phyloP scores from a whole-genome alignment of 2,113 vertebrate species.

The Athene cunicularia region DNA sequence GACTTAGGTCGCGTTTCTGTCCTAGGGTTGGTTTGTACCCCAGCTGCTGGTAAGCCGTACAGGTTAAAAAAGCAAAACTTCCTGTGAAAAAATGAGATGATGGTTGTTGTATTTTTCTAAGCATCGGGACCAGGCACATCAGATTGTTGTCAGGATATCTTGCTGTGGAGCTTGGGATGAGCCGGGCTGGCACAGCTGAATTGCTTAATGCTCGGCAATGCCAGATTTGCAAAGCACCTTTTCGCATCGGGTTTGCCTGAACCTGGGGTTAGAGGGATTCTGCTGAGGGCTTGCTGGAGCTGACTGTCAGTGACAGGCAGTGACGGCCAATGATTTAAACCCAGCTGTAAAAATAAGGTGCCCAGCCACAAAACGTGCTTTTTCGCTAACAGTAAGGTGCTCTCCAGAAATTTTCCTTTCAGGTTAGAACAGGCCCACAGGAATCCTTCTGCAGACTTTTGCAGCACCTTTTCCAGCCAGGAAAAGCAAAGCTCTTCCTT shows the following conservation, averaged over 20 bases:
- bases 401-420: not conserved
- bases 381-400: not conserved
- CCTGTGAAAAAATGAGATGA: not conserved
- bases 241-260: not conserved
- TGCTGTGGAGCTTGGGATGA: not conserved
- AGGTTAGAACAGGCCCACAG: not conserved
- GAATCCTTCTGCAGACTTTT: not conserved
- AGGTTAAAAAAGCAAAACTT: not conserved
- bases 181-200: fast-evolving
- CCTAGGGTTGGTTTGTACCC: not conserved
- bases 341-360: not conserved
- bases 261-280: not conserved
- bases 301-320: not conserved
- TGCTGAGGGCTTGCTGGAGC: not conserved
- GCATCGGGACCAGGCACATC: not conserved
- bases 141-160: not conserved
- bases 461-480: not conserved
- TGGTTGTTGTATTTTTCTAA: not conserved
- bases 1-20: not conserved
- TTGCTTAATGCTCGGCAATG: not conserved
- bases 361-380: not conserved
- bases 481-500: not conserved
- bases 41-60: too few relatives aligned
- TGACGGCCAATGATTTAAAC: not conserved
- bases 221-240: fast-evolving